Percentiles rank a stretch among this genome's conserved stretches.
Conservation (phyloP, 2,113 vertebrate genomes). For the Corvus cornix region DNA sequence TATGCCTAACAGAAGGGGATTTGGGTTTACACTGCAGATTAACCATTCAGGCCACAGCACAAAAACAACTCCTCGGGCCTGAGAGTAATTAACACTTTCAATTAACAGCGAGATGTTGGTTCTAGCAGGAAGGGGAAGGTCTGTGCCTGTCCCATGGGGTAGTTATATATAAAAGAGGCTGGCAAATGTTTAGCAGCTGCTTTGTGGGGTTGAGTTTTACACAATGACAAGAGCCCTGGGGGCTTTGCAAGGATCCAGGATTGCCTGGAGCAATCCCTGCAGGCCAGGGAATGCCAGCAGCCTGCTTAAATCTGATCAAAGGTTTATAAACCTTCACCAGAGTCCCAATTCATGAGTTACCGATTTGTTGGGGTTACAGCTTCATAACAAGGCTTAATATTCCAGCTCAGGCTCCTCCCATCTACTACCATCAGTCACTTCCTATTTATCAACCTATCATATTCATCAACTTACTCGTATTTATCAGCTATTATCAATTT, state of each 20-base stretch:
- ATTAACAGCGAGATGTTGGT: neutral
- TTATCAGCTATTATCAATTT: neutral
- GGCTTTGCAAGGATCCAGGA: neutral
- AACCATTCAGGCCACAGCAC: neutral
- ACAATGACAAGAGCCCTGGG: accelerated
- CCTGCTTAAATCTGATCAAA: neutral
- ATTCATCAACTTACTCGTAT: neutral
- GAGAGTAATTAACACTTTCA: neutral
- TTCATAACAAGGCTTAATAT: neutral
- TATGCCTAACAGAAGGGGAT: neutral
- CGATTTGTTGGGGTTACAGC: neutral
- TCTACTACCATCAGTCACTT: neutral
- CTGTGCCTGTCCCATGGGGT: neutral
- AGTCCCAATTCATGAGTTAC: neutral
- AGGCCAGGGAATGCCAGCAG: neutral
- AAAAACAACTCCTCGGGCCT: neutral
- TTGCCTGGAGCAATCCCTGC: neutral
- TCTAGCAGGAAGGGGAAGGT: neutral
- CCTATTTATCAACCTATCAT: neutral
- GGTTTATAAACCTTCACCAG: neutral
- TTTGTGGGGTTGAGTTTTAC: neutral
- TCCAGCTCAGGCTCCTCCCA: neutral
- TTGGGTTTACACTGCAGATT: neutral
- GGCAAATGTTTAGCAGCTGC: conserved; percentile 32
- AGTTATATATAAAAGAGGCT: neutral